Base-by-base conservation (phyloP, 1,140 invertebrate genomes). In the Limonius californicus region DNA sequence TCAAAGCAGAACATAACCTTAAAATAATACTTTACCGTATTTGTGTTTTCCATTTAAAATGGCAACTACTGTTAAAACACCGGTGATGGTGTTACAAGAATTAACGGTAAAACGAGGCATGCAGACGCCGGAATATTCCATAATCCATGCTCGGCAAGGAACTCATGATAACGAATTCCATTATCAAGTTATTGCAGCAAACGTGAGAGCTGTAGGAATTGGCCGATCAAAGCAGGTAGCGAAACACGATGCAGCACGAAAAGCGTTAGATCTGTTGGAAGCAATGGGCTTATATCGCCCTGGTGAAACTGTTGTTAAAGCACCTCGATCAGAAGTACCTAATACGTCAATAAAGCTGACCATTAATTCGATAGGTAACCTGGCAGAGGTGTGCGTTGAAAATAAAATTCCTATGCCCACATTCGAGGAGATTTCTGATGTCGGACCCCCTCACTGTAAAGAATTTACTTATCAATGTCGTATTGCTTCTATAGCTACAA, bases 51-150 rank as follows among this genome's bases (percentile, higher is more conserved):
- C n/a, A n/a, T n/a, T n/a, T n/a, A 39, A 39, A 39, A 39, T 39
- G 35, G 35, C 35, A 39, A 64, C 59, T 32, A 66, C 59, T 53
- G 67, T 56, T 8, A 89, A 89, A 76, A 90, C 86, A 7, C 87
- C 87, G 16, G 87, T 88, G 30, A 88, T 87, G 61, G 82, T 86
- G 39, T 74, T 90, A 2, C 87, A 91, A 77, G 89, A 91, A 74
- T 80, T 89, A 68, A 87, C 87, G 72, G 81, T 84, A 0, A 83
- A 85, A 61, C 77, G 82, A 35, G 79, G 80, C 1, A 64, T 59
- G 8, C 75, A 77, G 19, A 80, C 79, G 3, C 87, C 88, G 1
- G 83, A 85, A 64, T 91, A 89, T 69, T 82, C 88, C 65, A 72
- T 90, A 16, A 80, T 90, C 39, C 32, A 65, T 79, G 84, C 56